Percentiles rank a stretch among this genome's conserved stretches.
phyloP scores from a whole-genome alignment of 2,888 invertebrate genomes.

The Trypoxylon attenuatum region DNA sequence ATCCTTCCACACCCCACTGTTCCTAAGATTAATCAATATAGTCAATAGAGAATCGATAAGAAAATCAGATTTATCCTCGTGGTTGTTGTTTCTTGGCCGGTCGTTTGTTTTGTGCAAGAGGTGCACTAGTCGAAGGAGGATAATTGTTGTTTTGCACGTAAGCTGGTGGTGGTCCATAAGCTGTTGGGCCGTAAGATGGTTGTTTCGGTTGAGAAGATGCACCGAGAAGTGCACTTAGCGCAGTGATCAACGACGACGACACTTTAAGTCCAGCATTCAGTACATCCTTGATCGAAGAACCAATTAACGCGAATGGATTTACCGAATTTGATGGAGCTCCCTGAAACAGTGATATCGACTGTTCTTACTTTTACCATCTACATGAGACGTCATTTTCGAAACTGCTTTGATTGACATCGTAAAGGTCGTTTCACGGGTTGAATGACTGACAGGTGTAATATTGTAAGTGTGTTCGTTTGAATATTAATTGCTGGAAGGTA shows the following conservation, averaged over 20 bases:
- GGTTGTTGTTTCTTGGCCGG: constrained; percentile 2
- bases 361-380: too few relatives aligned
- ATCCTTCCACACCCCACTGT: too few relatives aligned
- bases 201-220: constrained; percentile 50
- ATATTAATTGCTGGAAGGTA: too few relatives aligned
- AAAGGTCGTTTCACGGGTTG: too few relatives aligned
- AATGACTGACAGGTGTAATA: too few relatives aligned
- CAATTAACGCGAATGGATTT: constrained; percentile 58
- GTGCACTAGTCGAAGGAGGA: background rate
- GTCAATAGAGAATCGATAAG: too few relatives aligned
- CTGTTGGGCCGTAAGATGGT: constrained; percentile 19
- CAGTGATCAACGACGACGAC: constrained; percentile 59
- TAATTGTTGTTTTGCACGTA: constrained; percentile 13
- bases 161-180: constrained; percentile 53
- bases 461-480: too few relatives aligned
- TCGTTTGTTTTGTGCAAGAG: constrained; percentile 6
- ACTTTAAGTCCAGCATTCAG: constrained; percentile 62
- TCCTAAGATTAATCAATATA: too few relatives aligned
- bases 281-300: constrained; percentile 64
- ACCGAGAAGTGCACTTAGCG: constrained; percentile 62
- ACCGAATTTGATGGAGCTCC: constrained; percentile 57
- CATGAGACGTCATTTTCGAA: too few relatives aligned
- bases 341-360: constrained; percentile 12
- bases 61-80: background rate
- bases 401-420: too few relatives aligned